Evolutionary conservation across 30 jellyfish, hydroid and myxozoan species (phyloP).

Genomic region (Mastigias papua): DNA sequence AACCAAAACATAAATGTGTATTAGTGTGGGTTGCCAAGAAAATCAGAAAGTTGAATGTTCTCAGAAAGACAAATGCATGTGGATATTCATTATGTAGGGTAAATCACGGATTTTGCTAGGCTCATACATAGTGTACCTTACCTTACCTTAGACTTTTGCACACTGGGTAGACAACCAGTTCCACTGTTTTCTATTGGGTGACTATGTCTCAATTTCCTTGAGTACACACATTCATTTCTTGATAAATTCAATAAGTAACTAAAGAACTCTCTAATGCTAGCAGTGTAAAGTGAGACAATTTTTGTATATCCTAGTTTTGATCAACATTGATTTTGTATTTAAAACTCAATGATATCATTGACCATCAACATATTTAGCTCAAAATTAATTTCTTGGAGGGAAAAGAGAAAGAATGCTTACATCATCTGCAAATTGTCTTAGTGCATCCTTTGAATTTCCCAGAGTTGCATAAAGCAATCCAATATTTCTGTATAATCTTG

Average conservation of each 20-base stretch:
- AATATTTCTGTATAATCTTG: slow-evolving; percentile 84
- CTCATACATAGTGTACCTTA: too few relatives aligned
- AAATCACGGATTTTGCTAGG: too few relatives aligned
- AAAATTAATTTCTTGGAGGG: neutral
- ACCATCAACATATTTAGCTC: too few relatives aligned
- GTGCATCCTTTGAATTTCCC: slow-evolving; percentile 89
- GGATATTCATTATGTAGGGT: neutral
- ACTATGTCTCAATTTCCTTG: too few relatives aligned
- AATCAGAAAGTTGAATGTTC: neutral
- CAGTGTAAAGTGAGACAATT: too few relatives aligned
- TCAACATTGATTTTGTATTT: too few relatives aligned
- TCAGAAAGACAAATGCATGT: neutral
- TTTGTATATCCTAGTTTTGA: too few relatives aligned
- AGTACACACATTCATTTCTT: too few relatives aligned
- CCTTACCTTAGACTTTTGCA: neutral
- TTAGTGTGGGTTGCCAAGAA: neutral
- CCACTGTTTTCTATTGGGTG: too few relatives aligned
- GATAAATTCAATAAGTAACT: too few relatives aligned
- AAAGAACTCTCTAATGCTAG: too few relatives aligned
- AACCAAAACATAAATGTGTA: neutral
- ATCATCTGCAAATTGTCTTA: slow-evolving; percentile 93
- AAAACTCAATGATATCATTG: too few relatives aligned
- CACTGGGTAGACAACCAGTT: neutral
- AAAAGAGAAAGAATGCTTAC: slow-evolving; percentile 44
- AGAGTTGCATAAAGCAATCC: slow-evolving; percentile 92